Evolutionary conservation across 2,113 vertebrate species (phyloP).

Genomic region (Seriola dumerili): DNA sequence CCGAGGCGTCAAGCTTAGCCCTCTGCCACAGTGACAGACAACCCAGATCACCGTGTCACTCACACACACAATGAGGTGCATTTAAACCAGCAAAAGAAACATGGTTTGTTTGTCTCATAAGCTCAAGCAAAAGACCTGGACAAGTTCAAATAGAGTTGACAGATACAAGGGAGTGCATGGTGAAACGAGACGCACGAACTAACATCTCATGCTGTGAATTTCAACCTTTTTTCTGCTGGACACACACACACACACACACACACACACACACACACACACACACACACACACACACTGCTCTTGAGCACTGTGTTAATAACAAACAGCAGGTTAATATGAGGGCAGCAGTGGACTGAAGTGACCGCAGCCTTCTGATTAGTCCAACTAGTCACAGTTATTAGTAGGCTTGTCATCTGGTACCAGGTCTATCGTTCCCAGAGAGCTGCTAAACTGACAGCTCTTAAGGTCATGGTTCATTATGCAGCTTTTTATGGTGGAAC

Average conservation of each 20-base stretch:
- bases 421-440: constrained; percentile 39
- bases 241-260: constrained; percentile 7
- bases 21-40: constrained; percentile 23
- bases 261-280: not conserved
- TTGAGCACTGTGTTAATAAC: constrained; percentile 69
- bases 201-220: not conserved
- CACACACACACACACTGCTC: not conserved
- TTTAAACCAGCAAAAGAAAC: constrained; percentile 47
- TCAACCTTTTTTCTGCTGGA: constrained; percentile 2
- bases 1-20: not conserved
- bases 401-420: constrained; percentile 55
- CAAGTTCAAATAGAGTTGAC: constrained; percentile 62
- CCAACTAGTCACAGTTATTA: constrained; percentile 73
- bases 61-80: constrained; percentile 42
- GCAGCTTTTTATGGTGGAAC: not conserved
- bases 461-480: constrained; percentile 31
- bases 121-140: constrained; percentile 26
- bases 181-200: not conserved
- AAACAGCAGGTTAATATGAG: constrained; percentile 77
- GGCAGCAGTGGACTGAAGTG: constrained; percentile 57
- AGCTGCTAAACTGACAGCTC: constrained; percentile 3
- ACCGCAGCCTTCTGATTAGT: constrained; percentile 76
- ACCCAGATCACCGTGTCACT: constrained; percentile 24
- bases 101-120: constrained; percentile 48
- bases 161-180: not conserved